Evolutionary conservation across 2,113 vertebrate genomes (phyloP), one percentile per base, ranked within the genome.

Genomic region (Chlamydotis undulata): DNA sequence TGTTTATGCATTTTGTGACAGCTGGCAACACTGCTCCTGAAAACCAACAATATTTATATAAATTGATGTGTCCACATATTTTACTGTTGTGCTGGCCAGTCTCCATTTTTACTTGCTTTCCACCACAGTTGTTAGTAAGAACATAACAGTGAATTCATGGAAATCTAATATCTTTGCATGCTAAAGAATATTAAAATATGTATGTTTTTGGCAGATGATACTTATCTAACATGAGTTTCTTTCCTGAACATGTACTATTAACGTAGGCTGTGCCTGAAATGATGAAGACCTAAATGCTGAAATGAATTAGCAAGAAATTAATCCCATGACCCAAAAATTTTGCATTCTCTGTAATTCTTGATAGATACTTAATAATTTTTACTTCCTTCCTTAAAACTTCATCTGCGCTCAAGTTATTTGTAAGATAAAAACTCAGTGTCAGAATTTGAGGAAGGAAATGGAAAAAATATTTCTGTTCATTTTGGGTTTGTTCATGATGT

Each of bases 1-100:
- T 89, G 70, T 84, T 96, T 91, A 64, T 96, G 53, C 14, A 6
- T 87, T 96, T 91, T 87, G 53, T 91, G 77, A 89, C 70, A 96
- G 70, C 91, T 94, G 94, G 93, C 75, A 96, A 67, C 75, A 16
- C 26, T 85, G 39, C 29, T 94, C 28, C 78, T 89, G 65, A 70
- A 84, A 94, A 63, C 29, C 84, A 76, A 52, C 53, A 82, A 56
- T 50, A 75, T 63, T 79, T 91, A 35, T 53, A 61, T 71, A 31
- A 94, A 84, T 55, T 28, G 47, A 60, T 90, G 37, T 74, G 37
- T 94, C 57, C 67, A 63, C 52, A 35, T 82, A 53, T 85, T 94
- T 75, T 73, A 52, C 35, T 63, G 49, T 49, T 92, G 19, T 70
- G 67, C 81, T 94, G 88, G 57, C 59, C 53, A 79, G 19, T 81